phyloP scores from a whole-genome alignment of 2,888 invertebrate species.

The Diarsia brunnea region DNA sequence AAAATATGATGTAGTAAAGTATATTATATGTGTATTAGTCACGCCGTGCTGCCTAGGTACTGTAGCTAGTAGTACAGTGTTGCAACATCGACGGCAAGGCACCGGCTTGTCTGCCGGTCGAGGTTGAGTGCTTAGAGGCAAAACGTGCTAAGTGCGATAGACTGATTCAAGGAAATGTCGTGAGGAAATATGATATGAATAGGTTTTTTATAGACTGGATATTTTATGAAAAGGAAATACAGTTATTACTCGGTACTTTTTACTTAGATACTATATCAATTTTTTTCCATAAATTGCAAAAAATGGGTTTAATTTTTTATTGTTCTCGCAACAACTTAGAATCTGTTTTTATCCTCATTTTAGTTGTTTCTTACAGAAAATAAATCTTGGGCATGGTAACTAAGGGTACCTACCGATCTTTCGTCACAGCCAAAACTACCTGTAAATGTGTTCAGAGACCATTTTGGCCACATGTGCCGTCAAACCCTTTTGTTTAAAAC shows the following conservation, averaged over 20 bases:
- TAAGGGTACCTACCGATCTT: neutral
- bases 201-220: neutral
- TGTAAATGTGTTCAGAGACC: neutral
- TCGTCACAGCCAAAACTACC: neutral
- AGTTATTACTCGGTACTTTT: neutral
- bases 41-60: conserved; percentile 11
- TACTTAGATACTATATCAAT: neutral
- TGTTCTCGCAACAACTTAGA: neutral
- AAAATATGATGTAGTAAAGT: conserved; percentile 15
- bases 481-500: neutral
- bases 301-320: neutral
- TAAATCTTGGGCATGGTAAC: neutral
- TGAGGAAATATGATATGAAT: conserved; percentile 14
- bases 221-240: neutral
- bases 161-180: conserved; percentile 13
- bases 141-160: conserved; percentile 35
- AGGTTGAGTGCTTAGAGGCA: neutral
- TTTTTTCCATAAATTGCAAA: neutral
- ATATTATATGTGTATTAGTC: conserved; percentile 30
- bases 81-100: conserved; percentile 18
- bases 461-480: neutral
- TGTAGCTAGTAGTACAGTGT: neutral
- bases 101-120: conserved; percentile 33
- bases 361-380: neutral
- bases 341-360: neutral